Percentiles rank a stretch among this genome's conserved stretches.
phyloP scores from a whole-genome alignment of 2,797 vertebrate genomes.

The Pseudochromis fuscus region DNA sequence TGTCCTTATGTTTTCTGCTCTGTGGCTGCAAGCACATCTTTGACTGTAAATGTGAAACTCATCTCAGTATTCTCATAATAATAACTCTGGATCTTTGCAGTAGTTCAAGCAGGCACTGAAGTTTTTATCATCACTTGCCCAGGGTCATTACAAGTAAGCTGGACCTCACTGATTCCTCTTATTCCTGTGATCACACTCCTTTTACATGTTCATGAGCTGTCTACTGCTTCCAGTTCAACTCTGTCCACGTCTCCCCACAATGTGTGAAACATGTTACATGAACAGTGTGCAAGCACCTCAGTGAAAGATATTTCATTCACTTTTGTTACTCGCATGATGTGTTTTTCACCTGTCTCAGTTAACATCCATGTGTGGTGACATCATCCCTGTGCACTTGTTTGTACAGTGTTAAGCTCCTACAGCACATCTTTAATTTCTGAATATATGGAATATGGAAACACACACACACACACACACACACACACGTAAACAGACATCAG shows the following conservation, averaged over 20 bases:
- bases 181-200: constrained; percentile 26
- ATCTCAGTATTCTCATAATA: neutral
- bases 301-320: neutral
- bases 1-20: constrained; percentile 8
- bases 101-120: constrained; percentile 21
- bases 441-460: too few species aligned
- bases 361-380: neutral
- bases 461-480: neutral
- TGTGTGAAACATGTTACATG: neutral
- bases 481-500: constrained; percentile 11
- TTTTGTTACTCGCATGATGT: constrained; percentile 2
- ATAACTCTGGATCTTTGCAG: constrained; percentile 6
- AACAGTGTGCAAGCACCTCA: neutral
- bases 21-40: constrained; percentile 18
- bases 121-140: constrained; percentile 5
- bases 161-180: constrained; percentile 30
- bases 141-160: constrained; percentile 17
- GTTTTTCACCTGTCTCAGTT: neutral
- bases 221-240: constrained; percentile 38
- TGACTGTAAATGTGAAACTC: constrained; percentile 18
- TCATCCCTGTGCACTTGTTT: constrained; percentile 4
- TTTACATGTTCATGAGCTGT: constrained; percentile 28
- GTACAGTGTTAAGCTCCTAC: neutral
- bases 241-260: neutral
- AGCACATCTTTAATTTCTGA: neutral